These are phyloP conservation scores for Esox niger DNA, from an alignment of 2,113 vertebrate genomes.

Conservation along the genomic window DNA sequence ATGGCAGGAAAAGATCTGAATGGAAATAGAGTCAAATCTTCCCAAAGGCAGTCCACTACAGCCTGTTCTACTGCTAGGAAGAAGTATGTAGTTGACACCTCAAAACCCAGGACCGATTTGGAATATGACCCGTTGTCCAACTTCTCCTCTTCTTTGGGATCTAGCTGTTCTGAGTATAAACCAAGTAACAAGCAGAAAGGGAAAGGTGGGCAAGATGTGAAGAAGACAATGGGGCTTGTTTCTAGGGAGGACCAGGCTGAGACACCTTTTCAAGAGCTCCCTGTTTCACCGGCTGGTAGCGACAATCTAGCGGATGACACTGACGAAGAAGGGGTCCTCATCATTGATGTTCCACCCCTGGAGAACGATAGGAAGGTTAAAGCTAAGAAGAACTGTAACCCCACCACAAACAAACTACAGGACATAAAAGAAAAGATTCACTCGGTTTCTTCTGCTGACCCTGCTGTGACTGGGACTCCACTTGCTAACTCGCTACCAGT, in stretches of 20 bases:
- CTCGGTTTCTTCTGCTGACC: not conserved
- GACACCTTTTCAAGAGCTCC: constrained; percentile 4
- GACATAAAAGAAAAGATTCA: not conserved
- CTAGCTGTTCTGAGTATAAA: constrained; percentile 43
- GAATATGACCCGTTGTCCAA: constrained; percentile 77
- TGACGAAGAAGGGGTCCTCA: constrained; percentile 65
- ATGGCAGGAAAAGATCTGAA: constrained; percentile 29
- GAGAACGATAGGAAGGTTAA: constrained; percentile 29
- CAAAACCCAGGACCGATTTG: constrained; percentile 68
- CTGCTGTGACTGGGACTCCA: constrained; percentile 10
- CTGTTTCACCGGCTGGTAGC: too few relatives aligned
- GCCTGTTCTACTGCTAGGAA: not conserved
- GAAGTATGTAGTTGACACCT: constrained; percentile 70
- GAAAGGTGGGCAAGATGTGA: constrained; percentile 30
- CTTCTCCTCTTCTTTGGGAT: constrained; percentile 66
- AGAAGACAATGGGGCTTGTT: constrained; percentile 7
- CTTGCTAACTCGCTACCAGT: not conserved
- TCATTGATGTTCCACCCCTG: constrained; percentile 66
- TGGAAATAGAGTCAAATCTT: constrained; percentile 4
- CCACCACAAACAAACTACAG: not conserved
- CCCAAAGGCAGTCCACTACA: constrained; percentile 13
- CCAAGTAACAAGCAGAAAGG: constrained; percentile 34
- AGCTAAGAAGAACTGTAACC: constrained; percentile 6
- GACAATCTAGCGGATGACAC: constrained; percentile 48
- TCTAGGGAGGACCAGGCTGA: constrained; percentile 1